Evolutionary conservation across 2,797 vertebrate genomes (phyloP).

Genomic region (Podarcis siculus): DNA sequence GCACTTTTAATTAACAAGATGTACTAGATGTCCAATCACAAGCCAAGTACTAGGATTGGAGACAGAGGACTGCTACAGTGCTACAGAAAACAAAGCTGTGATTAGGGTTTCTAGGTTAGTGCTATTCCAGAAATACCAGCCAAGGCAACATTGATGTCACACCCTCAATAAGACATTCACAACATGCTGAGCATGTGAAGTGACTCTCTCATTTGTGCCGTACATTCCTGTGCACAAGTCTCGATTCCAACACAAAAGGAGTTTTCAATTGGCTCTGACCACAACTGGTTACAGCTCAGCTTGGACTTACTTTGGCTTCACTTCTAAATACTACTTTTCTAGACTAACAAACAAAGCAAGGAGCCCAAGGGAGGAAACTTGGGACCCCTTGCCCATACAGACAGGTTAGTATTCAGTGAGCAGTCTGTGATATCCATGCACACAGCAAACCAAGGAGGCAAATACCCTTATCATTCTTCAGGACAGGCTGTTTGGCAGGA

Average conservation of each 20-base stretch:
- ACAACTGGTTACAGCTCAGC: not conserved
- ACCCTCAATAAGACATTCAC: conserved; percentile 31
- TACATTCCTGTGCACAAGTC: not conserved
- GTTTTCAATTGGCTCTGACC: not conserved
- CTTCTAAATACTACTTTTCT: not conserved
- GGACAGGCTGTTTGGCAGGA: conserved; percentile 83
- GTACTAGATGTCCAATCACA: conserved; percentile 14
- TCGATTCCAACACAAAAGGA: not conserved
- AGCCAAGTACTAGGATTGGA: not conserved
- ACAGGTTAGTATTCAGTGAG: conserved; percentile 77
- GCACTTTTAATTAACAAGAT: conserved; percentile 4
- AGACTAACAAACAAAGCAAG: conserved; percentile 25
- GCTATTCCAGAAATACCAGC: conserved; percentile 17
- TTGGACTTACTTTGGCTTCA: not conserved
- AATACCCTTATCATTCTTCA: conserved; percentile 98
- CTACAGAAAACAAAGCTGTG: conserved; percentile 15
- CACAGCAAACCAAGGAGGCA: conserved; percentile 77
- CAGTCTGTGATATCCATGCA: conserved; percentile 80
- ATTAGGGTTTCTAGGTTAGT: conserved; percentile 11
- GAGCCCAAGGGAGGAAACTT: not conserved
- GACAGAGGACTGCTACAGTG: not conserved
- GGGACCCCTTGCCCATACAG: not conserved
- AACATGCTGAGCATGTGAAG: conserved; percentile 44
- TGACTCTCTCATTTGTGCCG: conserved; percentile 40
- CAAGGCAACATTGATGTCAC: not conserved